Evolutionary conservation across 2,797 vertebrate genomes (phyloP), one percentile per base, ranked within the genome.

Genomic region (Lithobates pipiens): DNA sequence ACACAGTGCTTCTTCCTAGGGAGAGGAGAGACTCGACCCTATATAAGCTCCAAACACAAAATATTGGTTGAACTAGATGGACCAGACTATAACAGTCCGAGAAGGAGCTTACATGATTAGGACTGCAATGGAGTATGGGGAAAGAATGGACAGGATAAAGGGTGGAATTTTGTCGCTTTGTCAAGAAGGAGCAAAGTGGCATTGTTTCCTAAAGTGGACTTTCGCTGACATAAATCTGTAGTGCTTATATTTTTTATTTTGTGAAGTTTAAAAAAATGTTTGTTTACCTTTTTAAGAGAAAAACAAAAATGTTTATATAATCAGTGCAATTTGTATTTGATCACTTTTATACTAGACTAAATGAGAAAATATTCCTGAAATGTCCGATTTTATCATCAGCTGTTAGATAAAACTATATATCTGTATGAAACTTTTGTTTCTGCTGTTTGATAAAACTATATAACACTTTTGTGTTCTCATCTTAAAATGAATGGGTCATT

Each of bases 271-370:
- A 61, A 78, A 90, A 80, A 61, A 67, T 39, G 39, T 69, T n/a
- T n/a, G n/a, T n/a, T 6, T 6, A 39, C 5, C 6, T 10, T 39
- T 39, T 39, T 0, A 39, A 70, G 76, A 63, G 15, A 88, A 86
- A 36, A 8, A 46, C n/a, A 54, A 3, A 54, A 1, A 3, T 25
- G 29, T 36, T 82, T 50, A 78, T 69, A 77, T 65, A n/a, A 89
- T 90, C 80, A 91, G 82, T 93, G 87, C 89, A 90, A 81, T 54
- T 63, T 0, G 3, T 77, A 86, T 81, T 83, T 1, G 11, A 89
- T 82, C 0, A 32, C 84, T 89, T 90, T 87, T 88, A 54, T 77
- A 86, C n/a, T 63, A 70, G 70, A 75, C 57, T 2, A 90, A 83
- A 82, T 10, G 86, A 86, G 82, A 74, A 32, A 25, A 76, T 80